Percentiles rank a stretch among this genome's conserved stretches.
Conservation (phyloP, 2,888 invertebrate genomes). For the Habroteleia sp. region DNA sequence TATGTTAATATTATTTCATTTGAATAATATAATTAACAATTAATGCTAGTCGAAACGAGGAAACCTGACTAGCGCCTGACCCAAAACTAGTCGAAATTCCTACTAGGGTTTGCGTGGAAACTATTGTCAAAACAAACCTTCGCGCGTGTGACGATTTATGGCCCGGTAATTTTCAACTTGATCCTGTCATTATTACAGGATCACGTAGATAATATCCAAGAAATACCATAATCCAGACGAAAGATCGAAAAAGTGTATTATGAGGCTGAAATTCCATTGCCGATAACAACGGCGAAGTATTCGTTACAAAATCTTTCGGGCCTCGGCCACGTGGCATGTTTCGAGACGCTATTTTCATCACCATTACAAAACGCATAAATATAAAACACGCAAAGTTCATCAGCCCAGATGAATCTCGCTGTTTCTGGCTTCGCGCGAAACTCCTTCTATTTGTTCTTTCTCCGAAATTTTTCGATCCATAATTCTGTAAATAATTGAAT, state of each 20-base stretch:
- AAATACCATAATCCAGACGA: slow-evolving; percentile 13
- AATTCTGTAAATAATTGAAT: slow-evolving; percentile 1
- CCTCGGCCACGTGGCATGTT: slow-evolving; percentile 48
- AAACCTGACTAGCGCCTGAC: too few species aligned
- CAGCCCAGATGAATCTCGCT: slow-evolving; percentile 1
- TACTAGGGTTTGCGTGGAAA: background rate
- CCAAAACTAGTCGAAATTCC: too few species aligned
- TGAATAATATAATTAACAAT: too few species aligned
- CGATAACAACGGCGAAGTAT: slow-evolving; percentile 31
- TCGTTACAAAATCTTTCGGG: slow-evolving; percentile 68
- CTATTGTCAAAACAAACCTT: slow-evolving; percentile 17
- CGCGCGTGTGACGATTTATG: slow-evolving; percentile 11
- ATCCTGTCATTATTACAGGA: slow-evolving; percentile 19
- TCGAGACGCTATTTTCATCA: background rate
- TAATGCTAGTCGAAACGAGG: too few species aligned
- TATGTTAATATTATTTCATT: too few species aligned
- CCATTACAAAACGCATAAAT: slow-evolving; percentile 5
- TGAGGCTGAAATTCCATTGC: too few species aligned
- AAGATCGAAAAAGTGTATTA: slow-evolving; percentile 1
- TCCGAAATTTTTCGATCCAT: background rate
- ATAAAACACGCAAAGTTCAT: slow-evolving; percentile 11
- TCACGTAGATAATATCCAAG: slow-evolving; percentile 4
- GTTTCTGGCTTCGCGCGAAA: background rate
- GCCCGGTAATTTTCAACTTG: slow-evolving; percentile 2
- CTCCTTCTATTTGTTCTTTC: too few species aligned